Evolutionary conservation across 2,113 vertebrate species (phyloP).

Genomic region (Psilopogon haemacephalus): DNA sequence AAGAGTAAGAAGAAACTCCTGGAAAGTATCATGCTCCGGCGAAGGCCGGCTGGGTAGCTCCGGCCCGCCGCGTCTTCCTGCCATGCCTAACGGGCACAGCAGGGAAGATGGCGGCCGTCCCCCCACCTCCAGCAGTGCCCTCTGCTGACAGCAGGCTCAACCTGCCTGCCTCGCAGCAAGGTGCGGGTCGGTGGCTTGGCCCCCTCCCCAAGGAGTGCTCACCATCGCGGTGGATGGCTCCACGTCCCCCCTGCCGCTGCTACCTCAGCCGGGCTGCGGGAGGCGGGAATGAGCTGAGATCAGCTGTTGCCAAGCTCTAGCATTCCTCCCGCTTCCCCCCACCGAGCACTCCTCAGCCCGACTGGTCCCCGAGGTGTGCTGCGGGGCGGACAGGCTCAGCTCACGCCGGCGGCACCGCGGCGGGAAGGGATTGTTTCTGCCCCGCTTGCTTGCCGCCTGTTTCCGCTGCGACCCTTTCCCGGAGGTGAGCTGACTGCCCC

Average conservation of each 20-base stretch:
- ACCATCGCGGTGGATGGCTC: background rate
- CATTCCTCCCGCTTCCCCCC: background rate
- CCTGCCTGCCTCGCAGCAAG: background rate
- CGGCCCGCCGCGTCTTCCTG: background rate
- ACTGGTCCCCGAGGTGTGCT: background rate
- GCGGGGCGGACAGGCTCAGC: background rate
- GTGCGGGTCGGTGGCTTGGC: background rate
- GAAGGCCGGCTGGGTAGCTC: too few relatives aligned
- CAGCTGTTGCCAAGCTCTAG: background rate
- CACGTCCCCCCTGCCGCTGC: background rate
- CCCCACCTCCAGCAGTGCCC: background rate
- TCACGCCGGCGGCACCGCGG: background rate
- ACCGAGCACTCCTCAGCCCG: background rate
- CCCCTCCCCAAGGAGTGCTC: background rate
- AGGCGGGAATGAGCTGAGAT: background rate
- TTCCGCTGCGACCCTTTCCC: background rate
- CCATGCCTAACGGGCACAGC: background rate
- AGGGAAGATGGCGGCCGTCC: background rate
- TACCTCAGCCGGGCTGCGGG: background rate
- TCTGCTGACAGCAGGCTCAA: background rate
- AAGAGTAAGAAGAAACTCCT: background rate
- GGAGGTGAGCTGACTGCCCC: background rate
- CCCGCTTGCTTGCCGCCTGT: background rate
- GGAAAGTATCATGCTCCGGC: rapidly evolving
- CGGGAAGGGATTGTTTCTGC: too few relatives aligned